Base-by-base conservation (phyloP, 2,797 vertebrate species). In the Sebastes hubbsi region DNA sequence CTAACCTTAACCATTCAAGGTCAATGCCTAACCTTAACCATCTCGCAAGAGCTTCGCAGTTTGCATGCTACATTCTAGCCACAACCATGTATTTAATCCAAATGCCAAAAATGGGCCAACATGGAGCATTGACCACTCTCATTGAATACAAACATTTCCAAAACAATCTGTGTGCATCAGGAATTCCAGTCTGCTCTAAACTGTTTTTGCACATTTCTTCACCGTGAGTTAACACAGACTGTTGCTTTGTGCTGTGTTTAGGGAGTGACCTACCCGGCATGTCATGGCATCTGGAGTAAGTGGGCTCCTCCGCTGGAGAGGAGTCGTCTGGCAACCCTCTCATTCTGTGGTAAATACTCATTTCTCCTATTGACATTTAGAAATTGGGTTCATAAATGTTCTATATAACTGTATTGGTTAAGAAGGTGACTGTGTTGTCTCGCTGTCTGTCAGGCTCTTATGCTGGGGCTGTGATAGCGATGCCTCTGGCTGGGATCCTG, bases 251-350 rank as follows among this genome's bases (percentile, higher is more conserved):
- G 62, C 6, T 84, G 76, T 86, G 54, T 78, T 61, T 88, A 99
- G 98, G 98, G 98, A 14, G 98, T 99, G 86, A 99, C 98, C 81
- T 99, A 99, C 83, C 98, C 98, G 52, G 98, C 98, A 62, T 99
- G 98, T 79, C 98, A 99, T 0, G 98, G 98, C 0, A 99, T 99
- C 89, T 99, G 98, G 98, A 99, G 98, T 93, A 99, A 99, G 86
- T 99, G 98, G 98, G 98, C 98, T 27, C 98, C 98, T 38, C 98
- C 98, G 2, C 83, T 99, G 82, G 98, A 99, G 72, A 97, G 98
- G 89, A 99, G 98, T 90, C 96, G 98, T 67, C 88, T 99, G 92
- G 98, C 97, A 82, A 99, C 98, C 88, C 97, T 98, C 62, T 99
- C 98, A 54, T 99, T 99, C 83, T 99, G 98, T 94, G 98, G 98